Evolutionary conservation across 2,888 invertebrate species (phyloP), one percentile per base, ranked within the genome.

Genomic region (Kuschelorhynchus macadamiae): DNA sequence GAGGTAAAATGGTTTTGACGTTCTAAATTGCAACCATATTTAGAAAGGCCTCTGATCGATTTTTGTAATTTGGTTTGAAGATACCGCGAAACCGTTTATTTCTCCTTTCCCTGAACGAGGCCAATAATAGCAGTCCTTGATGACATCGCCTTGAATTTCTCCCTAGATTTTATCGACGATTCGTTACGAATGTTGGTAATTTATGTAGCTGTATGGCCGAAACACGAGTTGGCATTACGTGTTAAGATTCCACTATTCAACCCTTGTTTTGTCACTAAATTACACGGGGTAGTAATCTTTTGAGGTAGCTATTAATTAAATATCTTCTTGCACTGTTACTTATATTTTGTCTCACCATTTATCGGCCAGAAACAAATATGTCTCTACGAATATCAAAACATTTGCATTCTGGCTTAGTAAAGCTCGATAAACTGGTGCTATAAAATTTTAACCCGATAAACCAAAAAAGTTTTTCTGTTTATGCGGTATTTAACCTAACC

Each of bases 231-330:
- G 56, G 74, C 73, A 74, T 74, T 74, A 77, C 77, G 77, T 77
- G 79, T 76, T 78, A 78, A 78, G 80, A 81, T 81, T 79, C 77
- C 74, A 74, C 77, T 77, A 75, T 75, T 78, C 77, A 75, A 76
- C 78, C 79, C 79, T 78, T 81, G 80, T 79, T 81, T 81, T 79
- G 79, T 79, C 81, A 76, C 79, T 80, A 80, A 81, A 81, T 81
- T 81, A 80, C 80, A 75, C 64, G 72, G 73, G 76, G 77, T 76
- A 75, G 79, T 80, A 81, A 81, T 81, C 81, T 79, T 76, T 77
- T 76, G 75, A 77, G 78, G 78, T 78, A 77, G 77, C 77, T 76
- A 77, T 78, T 79, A 80, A 80, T 81, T 81, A 81, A 79, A 63
- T 75, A 74, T 73, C 67, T 72, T 71, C 57, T 72, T 69, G 57